Percentiles rank a stretch among this genome's conserved stretches.
Conservation (phyloP, 2,888 invertebrate species). For the Alloplasta piceator region DNA sequence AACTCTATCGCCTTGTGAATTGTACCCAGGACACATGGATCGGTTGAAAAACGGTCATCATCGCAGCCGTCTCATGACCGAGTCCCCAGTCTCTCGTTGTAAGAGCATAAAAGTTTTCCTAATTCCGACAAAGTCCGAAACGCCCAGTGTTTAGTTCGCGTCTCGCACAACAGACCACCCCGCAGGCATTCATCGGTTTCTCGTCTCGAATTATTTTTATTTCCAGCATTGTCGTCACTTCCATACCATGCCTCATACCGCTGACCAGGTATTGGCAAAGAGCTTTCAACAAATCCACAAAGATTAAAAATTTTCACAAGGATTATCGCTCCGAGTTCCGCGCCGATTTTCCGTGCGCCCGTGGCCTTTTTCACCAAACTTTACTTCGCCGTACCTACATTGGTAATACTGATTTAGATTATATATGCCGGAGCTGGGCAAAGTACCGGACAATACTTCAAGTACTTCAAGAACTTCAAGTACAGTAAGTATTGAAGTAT, state of each 20-base stretch:
- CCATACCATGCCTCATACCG: too few species aligned
- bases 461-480: too few species aligned
- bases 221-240: slow-evolving; percentile 47
- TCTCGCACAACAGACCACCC: slow-evolving; percentile 75
- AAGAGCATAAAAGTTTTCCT: slow-evolving; percentile 71
- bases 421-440: too few species aligned
- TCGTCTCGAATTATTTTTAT: slow-evolving; percentile 64
- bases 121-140: slow-evolving; percentile 76
- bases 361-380: too few species aligned
- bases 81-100: slow-evolving; percentile 62
- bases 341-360: too few species aligned
- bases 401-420: too few species aligned
- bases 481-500: too few species aligned
- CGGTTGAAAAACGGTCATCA: slow-evolving; percentile 24
- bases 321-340: too few species aligned
- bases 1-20: slow-evolving; percentile 23
- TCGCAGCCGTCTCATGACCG: slow-evolving; percentile 64
- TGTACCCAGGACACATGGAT: neutral
- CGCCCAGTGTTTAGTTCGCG: slow-evolving; percentile 72
- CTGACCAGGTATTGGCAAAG: too few species aligned
- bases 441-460: too few species aligned
- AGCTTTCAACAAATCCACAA: slow-evolving; percentile 5
- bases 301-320: too few species aligned
- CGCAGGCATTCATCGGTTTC: slow-evolving; percentile 62
- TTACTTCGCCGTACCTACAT: too few species aligned